Percentiles rank a stretch among this genome's conserved stretches.
phyloP scores from a whole-genome alignment of 2,797 vertebrate species.

The Pseudochirops corinnae region DNA sequence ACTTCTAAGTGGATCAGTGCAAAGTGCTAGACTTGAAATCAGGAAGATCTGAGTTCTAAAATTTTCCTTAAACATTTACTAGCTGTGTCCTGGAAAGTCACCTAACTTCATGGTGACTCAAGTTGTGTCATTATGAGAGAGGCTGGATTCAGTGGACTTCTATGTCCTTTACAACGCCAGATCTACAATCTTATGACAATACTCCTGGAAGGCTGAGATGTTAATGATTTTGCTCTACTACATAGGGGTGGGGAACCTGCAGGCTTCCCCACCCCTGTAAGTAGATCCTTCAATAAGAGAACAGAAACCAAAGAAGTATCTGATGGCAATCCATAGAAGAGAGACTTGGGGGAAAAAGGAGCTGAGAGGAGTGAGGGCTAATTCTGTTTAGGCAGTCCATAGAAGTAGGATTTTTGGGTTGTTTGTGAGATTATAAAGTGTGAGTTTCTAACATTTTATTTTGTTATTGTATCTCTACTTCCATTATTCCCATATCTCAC shows the following conservation, averaged over 20 bases:
- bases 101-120: not conserved
- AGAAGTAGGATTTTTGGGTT: not conserved
- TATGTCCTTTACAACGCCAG: not conserved
- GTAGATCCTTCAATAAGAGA: not conserved
- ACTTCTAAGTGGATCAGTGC: not conserved
- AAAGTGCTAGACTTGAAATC: not conserved
- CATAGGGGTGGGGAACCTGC: too few relatives aligned
- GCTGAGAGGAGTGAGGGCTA: not conserved
- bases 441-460: not conserved
- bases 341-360: not conserved
- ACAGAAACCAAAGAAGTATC: not conserved
- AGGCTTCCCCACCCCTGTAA: not conserved
- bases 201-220: not conserved
- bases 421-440: not conserved
- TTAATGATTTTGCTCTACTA: not conserved
- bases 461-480: not conserved
- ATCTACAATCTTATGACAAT: not conserved
- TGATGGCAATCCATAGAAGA: not conserved
- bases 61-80: not conserved
- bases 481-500: not conserved
- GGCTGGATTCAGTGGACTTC: not conserved
- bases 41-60: not conserved
- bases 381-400: not conserved
- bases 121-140: not conserved
- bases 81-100: not conserved